These are phyloP conservation scores for Euwallacea similis DNA, from an alignment of 1,140 invertebrate genomes.

Conservation along the genomic window DNA sequence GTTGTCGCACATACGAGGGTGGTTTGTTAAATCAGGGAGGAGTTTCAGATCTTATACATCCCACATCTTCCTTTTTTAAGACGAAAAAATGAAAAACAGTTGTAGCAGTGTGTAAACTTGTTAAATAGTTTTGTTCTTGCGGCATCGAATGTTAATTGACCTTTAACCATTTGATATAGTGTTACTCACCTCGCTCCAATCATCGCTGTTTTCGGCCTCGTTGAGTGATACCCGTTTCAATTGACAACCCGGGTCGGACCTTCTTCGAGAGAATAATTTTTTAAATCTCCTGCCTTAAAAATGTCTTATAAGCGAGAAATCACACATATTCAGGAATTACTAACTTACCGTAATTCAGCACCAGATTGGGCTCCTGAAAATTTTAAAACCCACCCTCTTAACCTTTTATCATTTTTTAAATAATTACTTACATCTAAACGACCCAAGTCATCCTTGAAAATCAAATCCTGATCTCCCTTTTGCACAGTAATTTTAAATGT, in stretches of 20 bases:
- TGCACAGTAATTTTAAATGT: constrained; percentile 71
- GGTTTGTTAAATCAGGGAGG: no score
- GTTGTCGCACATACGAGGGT: no score
- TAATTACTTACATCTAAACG: constrained; percentile 4
- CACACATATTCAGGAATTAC: no score
- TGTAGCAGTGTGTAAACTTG: no score
- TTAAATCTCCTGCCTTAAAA: neutral
- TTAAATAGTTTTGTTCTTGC: no score
- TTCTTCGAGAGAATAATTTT: neutral
- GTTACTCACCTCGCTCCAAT: neutral
- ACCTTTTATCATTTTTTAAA: neutral
- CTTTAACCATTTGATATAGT: no score
- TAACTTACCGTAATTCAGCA: neutral
- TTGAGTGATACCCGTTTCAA: neutral
- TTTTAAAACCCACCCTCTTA: no score
- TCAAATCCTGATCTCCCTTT: constrained; percentile 37
- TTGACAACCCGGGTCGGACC: neutral
- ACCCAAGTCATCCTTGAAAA: constrained; percentile 19
- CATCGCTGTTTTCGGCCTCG: neutral
- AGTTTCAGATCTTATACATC: no score
- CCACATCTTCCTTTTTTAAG: no score
- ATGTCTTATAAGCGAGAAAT: no score
- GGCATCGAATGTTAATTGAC: no score
- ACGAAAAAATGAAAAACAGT: no score
- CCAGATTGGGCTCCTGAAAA: neutral